A percentile compares a stretch with the other conserved stretches of the same genome.
Conservation (phyloP, 53 echinoderm and acorn worm genomes). For the Apostichopus leukothele region DNA sequence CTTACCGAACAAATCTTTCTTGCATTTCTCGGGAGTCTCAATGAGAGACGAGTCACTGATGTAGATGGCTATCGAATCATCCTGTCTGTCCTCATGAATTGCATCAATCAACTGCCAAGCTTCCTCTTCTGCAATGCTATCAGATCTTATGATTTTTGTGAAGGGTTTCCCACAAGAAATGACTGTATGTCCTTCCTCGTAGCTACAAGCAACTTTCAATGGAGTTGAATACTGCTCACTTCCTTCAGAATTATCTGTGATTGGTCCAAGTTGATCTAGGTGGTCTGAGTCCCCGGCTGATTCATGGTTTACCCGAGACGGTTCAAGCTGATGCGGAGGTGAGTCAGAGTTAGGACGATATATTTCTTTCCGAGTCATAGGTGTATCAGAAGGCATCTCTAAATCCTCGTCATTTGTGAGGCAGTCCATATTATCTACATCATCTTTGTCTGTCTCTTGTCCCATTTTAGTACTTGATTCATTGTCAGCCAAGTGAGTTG, state of each 20-base stretch:
- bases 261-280: no score
- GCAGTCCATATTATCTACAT: no score
- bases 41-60: conserved; percentile 29
- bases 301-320: no score
- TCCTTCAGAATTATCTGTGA: neutral
- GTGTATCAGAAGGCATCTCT: no score
- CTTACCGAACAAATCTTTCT: conserved; percentile 26
- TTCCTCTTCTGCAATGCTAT: conserved; percentile 22
- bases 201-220: neutral
- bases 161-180: conserved; percentile 42
- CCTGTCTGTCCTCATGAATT: neutral
- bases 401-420: no score
- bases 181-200: conserved; percentile 18
- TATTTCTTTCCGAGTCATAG: no score
- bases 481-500: no score
- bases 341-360: no score
- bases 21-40: conserved; percentile 35
- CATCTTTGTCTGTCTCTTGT: no score
- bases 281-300: no score
- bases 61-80: conserved; percentile 5
- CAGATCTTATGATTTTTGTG: conserved; percentile 29
- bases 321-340: no score
- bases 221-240: conserved; percentile 5
- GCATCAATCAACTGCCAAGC: neutral
- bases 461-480: no score